phyloP scores from a whole-genome alignment of 1,140 invertebrate species.

The Bactericera cockerelli region DNA sequence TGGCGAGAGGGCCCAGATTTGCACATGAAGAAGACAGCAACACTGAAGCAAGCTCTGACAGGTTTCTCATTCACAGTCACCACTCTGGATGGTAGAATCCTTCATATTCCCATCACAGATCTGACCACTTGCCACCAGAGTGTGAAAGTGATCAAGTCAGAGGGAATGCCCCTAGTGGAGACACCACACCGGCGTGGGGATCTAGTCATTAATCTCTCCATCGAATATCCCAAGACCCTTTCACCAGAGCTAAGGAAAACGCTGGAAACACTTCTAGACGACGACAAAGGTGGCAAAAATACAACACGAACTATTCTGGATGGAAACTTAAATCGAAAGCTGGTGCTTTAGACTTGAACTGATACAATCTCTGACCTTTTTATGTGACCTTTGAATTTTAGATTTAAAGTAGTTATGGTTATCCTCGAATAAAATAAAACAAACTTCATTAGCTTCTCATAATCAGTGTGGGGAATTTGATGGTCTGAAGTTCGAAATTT shows the following conservation, averaged over 20 bases:
- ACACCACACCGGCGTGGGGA: neutral
- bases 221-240: neutral
- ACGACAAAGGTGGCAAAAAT: neutral
- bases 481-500: no score
- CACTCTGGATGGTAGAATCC: neutral
- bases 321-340: neutral
- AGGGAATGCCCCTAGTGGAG: neutral
- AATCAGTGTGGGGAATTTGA: no score
- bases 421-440: no score
- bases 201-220: neutral
- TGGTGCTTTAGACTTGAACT: no score
- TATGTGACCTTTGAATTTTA: no score
- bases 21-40: neutral
- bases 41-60: neutral
- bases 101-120: conserved; percentile 1
- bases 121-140: neutral
- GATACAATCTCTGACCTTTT: no score
- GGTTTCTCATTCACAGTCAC: neutral
- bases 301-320: neutral
- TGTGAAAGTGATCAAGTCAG: neutral
- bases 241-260: neutral
- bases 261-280: neutral
- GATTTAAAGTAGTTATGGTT: no score
- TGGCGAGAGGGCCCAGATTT: neutral
- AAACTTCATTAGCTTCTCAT: no score